Conservation (phyloP, 2,113 vertebrate genomes). For the Toxotes jaculatrix region DNA sequence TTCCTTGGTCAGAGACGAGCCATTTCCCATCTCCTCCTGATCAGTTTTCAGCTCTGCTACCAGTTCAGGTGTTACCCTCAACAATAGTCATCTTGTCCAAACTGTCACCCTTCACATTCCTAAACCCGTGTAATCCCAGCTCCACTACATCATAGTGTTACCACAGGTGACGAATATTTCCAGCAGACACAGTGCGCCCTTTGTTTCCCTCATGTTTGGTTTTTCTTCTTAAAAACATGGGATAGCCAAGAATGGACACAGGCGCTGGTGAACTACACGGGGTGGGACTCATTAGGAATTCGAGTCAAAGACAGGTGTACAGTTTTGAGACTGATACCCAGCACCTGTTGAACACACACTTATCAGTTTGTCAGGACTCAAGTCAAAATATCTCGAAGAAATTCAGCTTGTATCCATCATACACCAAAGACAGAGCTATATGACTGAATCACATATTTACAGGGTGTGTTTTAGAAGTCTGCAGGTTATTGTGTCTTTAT, state of each 20-base stretch:
- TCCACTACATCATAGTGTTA: constrained; percentile 76
- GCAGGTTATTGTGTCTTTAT: constrained; percentile 58
- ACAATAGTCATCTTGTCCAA: constrained; percentile 77
- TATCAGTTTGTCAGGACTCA: neutral
- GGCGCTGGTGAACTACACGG: constrained; percentile 32
- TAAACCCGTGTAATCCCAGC: constrained; percentile 72
- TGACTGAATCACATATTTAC: neutral
- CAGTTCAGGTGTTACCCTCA: constrained; percentile 69
- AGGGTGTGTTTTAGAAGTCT: constrained; percentile 22
- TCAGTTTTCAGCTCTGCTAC: constrained; percentile 58
- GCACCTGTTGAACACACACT: constrained; percentile 40
- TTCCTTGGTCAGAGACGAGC: constrained; percentile 47
- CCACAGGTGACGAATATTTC: constrained; percentile 74
- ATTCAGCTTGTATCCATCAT: neutral
- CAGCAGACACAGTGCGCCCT: constrained; percentile 68
- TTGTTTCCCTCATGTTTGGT: constrained; percentile 71
- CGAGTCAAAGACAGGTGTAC: constrained; percentile 57
- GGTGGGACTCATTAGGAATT: constrained; percentile 38
- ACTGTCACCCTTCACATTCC: constrained; percentile 74
- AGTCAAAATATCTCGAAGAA: constrained; percentile 13
- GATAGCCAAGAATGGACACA: constrained; percentile 52
- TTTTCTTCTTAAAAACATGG: constrained; percentile 57
- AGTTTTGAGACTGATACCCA: constrained; percentile 34
- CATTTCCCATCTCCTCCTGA: constrained; percentile 47
- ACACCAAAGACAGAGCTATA: neutral